Percentiles rank a stretch among this genome's conserved stretches.
Evolutionary conservation across 1,140 invertebrate genomes (phyloP).

Genomic region (Scaptomyza pallida): DNA sequence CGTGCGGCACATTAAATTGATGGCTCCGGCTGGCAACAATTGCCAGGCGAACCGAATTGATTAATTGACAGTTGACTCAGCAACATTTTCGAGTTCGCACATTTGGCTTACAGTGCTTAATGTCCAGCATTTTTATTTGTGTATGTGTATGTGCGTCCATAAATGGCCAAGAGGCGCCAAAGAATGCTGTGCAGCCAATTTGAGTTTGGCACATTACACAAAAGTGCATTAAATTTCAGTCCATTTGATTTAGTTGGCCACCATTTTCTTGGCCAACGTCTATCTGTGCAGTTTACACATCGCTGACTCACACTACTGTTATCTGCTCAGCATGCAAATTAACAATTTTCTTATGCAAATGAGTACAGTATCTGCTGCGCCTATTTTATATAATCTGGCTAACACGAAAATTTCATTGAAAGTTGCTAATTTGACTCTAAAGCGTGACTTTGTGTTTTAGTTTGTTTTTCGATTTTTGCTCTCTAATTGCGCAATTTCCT

Average conservation of each 20-base stretch:
- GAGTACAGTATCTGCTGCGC: conserved; percentile 9
- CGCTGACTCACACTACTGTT: conserved; percentile 53
- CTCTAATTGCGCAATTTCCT: conserved; percentile 75
- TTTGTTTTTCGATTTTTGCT: conserved; percentile 64
- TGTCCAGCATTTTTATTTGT: conserved; percentile 37
- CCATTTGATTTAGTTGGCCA: conserved; percentile 52
- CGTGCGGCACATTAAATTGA: conserved; percentile 64
- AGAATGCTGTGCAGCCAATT: conserved; percentile 37
- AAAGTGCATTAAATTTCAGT: conserved; percentile 70
- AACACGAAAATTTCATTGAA: not conserved
- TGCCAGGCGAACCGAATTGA: conserved; percentile 53
- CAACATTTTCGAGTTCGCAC: conserved; percentile 35
- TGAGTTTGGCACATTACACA: conserved; percentile 52
- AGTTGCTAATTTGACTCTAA: not conserved
- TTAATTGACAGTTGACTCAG: conserved; percentile 78
- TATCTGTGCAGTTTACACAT: conserved; percentile 71
- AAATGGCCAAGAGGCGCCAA: conserved; percentile 28
- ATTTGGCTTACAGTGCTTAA: conserved; percentile 4
- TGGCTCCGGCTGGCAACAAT: conserved; percentile 40
- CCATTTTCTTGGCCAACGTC: conserved; percentile 51
- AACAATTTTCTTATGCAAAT: conserved; percentile 41
- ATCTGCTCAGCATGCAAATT: conserved; percentile 38
- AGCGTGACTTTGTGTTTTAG: conserved; percentile 20
- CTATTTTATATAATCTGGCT: too few species aligned
- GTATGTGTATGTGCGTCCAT: conserved; percentile 23